Percentiles rank a stretch among this genome's conserved stretches.
Evolutionary conservation across 2,113 vertebrate genomes (phyloP).

Genomic region (Peromyscus leucopus): DNA sequence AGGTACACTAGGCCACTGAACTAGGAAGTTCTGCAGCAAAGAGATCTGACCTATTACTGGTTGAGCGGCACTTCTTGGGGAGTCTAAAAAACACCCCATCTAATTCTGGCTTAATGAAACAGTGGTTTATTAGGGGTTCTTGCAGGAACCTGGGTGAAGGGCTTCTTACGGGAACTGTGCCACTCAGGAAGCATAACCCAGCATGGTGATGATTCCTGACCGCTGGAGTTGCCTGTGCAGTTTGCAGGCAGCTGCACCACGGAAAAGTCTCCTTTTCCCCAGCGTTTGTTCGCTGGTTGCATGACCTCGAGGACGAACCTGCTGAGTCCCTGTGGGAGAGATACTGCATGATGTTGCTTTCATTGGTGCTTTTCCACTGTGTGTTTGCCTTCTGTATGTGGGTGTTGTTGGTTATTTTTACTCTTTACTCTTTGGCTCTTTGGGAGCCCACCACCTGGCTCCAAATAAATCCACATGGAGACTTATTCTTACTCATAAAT

Average conservation of each 20-base stretch:
- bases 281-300: not conserved
- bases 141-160: not conserved
- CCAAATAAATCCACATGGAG: too few species aligned
- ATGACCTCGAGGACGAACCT: not conserved
- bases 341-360: not conserved
- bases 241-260: not conserved
- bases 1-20: not conserved
- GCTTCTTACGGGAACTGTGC: not conserved
- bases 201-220: not conserved
- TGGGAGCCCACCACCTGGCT: too few species aligned
- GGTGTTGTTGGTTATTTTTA: too few species aligned
- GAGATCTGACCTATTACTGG: not conserved
- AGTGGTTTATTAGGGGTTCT: not conserved
- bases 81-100: not conserved
- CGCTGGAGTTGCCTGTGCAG: not conserved
- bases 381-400: not conserved
- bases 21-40: not conserved
- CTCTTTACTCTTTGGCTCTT: too few species aligned
- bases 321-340: not conserved
- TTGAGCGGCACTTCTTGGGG: not conserved
- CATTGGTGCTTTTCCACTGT: accelerated
- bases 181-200: not conserved
- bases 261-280: not conserved
- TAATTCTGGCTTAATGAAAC: not conserved
- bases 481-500: too few species aligned